Evolutionary conservation across 2,113 vertebrate species (phyloP).

Genomic region (Thunnus thynnus): DNA sequence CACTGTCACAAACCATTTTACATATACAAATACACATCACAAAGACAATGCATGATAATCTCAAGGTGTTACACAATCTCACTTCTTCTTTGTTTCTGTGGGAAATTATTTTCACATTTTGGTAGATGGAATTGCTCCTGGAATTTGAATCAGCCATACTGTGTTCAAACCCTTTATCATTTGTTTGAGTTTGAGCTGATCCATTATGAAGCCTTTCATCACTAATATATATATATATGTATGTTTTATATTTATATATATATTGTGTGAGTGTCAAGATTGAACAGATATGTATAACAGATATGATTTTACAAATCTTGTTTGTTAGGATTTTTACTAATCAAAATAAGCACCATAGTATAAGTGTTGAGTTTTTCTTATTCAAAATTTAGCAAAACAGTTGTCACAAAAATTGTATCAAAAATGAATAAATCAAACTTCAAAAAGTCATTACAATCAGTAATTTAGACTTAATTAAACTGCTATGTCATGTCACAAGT

Average conservation of each 20-base stretch:
- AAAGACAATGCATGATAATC: neutral
- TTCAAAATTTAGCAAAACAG: neutral
- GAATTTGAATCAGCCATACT: too few relatives aligned
- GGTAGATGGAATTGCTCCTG: too few relatives aligned
- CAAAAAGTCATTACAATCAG: neutral
- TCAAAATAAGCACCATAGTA: neutral
- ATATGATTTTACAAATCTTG: neutral
- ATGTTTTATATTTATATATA: neutral
- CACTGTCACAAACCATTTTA: too few relatives aligned
- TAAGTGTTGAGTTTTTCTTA: neutral
- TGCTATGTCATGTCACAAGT: too few relatives aligned
- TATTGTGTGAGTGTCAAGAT: neutral
- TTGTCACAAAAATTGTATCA: neutral
- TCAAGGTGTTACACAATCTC: neutral
- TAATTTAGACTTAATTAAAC: too few relatives aligned
- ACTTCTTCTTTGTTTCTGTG: neutral
- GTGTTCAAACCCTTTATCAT: too few relatives aligned
- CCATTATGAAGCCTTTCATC: too few relatives aligned
- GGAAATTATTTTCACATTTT: slow-evolving; percentile 1
- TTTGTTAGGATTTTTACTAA: neutral
- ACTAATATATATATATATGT: neutral
- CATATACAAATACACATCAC: neutral
- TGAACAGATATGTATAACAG: neutral
- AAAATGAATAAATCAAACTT: neutral
- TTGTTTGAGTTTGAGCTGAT: too few relatives aligned